Percentiles rank a stretch among this genome's conserved stretches.
Evolutionary conservation across 2,113 vertebrate species (phyloP).

Genomic region (Dromiciops gliroides): DNA sequence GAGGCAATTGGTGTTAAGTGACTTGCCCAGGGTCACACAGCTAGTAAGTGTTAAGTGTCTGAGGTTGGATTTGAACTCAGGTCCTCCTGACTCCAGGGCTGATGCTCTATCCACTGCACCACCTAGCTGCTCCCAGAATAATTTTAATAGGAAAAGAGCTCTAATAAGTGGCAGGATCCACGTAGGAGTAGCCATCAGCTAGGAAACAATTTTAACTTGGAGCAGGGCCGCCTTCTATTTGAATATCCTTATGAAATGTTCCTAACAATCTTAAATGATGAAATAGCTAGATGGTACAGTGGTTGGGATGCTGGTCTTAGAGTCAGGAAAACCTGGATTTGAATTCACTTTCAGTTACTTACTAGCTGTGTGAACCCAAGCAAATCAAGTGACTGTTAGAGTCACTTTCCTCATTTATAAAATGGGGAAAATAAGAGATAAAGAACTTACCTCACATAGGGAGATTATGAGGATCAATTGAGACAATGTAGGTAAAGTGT

Average conservation of each 20-base stretch:
- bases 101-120: too few relatives aligned
- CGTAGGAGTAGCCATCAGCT: neutral
- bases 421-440: neutral
- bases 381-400: neutral
- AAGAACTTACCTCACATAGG: neutral
- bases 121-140: too few relatives aligned
- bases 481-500: neutral
- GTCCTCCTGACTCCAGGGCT: too few relatives aligned
- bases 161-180: neutral
- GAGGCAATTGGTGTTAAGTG: too few relatives aligned
- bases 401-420: neutral
- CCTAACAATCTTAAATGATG: neutral
- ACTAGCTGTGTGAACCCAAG: neutral
- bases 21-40: too few relatives aligned
- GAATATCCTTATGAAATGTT: neutral
- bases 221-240: neutral
- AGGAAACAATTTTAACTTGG: neutral
- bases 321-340: neutral
- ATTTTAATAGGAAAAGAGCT: neutral
- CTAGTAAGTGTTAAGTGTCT: too few relatives aligned
- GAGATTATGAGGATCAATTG: neutral
- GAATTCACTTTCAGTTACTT: neutral
- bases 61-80: too few relatives aligned
- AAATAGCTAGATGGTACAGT: neutral
- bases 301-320: neutral